A percentile compares a stretch with the other conserved stretches of the same genome.
These are phyloP conservation scores for Hypselothyrea guttata DNA, from an alignment of 2,888 invertebrate genomes.

Conservation along the genomic window DNA sequence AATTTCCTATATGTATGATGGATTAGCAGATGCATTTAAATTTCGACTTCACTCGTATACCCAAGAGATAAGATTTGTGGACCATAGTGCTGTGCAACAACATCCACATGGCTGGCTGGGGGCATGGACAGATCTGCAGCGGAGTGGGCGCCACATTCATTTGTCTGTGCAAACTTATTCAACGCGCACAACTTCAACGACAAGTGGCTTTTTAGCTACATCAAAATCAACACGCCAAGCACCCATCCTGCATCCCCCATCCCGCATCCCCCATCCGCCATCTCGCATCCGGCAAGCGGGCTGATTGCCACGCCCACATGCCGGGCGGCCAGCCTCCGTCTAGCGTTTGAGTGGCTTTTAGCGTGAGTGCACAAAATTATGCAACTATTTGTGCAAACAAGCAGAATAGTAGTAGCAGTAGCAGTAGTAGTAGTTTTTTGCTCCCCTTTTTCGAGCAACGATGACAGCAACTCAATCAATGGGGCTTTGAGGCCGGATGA, in stretches of 20 bases:
- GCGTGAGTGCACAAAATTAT: slow-evolving; percentile 63
- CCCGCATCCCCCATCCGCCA: too few species aligned
- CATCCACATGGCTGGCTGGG: too few species aligned
- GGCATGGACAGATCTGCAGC: background rate
- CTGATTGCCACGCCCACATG: slow-evolving; percentile 11
- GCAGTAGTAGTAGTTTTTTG: slow-evolving; percentile 3
- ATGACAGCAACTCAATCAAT: slow-evolving; percentile 17
- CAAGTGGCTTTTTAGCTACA: slow-evolving; percentile 75
- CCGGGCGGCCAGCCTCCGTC: slow-evolving; percentile 3
- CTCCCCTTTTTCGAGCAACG: background rate
- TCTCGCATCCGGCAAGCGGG: background rate
- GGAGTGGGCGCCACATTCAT: slow-evolving; percentile 51
- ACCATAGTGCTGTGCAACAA: too few species aligned
- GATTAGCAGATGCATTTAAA: too few species aligned
- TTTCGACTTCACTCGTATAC: too few species aligned
- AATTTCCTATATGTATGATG: too few species aligned
- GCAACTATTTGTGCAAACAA: slow-evolving; percentile 72
- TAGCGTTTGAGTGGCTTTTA: slow-evolving; percentile 62
- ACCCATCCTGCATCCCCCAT: slow-evolving; percentile 34
- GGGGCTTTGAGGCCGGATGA: slow-evolving; percentile 14
- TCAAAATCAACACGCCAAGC: slow-evolving; percentile 65
- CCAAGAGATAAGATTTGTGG: too few species aligned
- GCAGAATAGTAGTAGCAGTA: slow-evolving; percentile 19
- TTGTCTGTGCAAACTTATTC: slow-evolving; percentile 72
- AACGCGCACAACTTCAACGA: slow-evolving; percentile 62